Evolutionary conservation across 2,888 invertebrate genomes (phyloP).

Genomic region (Smittia aterrima): DNA sequence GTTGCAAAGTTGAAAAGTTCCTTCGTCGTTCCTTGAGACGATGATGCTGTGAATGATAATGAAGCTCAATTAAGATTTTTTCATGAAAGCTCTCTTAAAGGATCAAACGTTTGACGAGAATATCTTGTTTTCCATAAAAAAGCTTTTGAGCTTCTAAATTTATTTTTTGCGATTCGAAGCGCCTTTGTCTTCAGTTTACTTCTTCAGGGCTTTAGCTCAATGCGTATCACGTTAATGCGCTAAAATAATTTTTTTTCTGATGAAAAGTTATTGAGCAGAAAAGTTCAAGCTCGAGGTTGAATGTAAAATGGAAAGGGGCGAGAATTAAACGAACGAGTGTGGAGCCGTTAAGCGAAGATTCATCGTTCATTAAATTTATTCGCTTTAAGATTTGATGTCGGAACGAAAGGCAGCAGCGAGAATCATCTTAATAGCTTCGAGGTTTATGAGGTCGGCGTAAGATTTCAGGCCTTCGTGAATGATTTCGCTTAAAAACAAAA

Average conservation of each 20-base stretch:
- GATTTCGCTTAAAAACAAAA: neutral
- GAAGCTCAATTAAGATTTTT: too few relatives aligned
- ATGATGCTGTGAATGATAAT: too few relatives aligned
- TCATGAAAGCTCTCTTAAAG: too few relatives aligned
- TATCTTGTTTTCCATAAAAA: too few relatives aligned
- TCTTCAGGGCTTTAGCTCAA: neutral
- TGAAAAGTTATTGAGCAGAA: conserved; percentile 24
- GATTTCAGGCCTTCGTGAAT: neutral
- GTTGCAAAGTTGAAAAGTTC: too few relatives aligned
- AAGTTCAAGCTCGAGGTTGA: conserved; percentile 4
- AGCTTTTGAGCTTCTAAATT: too few relatives aligned
- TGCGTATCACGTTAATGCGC: neutral
- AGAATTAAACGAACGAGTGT: conserved; percentile 2
- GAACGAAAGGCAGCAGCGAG: neutral
- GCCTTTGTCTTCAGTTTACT: too few relatives aligned
- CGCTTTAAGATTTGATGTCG: neutral
- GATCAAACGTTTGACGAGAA: too few relatives aligned
- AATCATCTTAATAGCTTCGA: neutral
- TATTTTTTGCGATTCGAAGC: too few relatives aligned
- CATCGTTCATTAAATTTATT: conserved; percentile 10
- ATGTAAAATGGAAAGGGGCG: neutral
- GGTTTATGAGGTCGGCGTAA: neutral
- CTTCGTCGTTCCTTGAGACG: too few relatives aligned
- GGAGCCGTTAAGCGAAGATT: neutral
- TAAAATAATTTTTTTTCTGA: conserved; percentile 8